Percentiles rank a stretch among this genome's conserved stretches.
Evolutionary conservation across 1,140 invertebrate genomes (phyloP).

Genomic region (Brachionus asplanchnoidis): DNA sequence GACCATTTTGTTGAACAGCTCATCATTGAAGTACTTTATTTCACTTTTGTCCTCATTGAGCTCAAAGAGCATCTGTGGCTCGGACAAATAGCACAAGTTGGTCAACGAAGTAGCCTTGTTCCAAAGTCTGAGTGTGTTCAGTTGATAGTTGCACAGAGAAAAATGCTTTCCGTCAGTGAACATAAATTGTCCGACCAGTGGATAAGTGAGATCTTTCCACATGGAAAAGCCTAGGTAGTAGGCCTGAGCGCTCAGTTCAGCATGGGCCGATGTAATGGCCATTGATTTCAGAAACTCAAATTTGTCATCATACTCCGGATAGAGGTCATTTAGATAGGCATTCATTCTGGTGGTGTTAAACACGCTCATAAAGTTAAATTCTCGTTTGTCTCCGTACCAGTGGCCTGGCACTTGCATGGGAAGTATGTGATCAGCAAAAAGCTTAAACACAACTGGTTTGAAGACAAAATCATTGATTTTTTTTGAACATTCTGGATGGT

Average conservation of each 20-base stretch:
- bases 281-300: slow-evolving; percentile 17
- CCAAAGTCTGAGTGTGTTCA: slow-evolving; percentile 33
- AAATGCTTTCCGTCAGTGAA: slow-evolving; percentile 16
- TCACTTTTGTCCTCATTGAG: neutral
- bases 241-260: slow-evolving; percentile 19
- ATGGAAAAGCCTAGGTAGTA: slow-evolving; percentile 39
- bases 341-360: neutral
- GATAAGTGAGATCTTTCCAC: slow-evolving; percentile 41
- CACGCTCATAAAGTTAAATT: slow-evolving; percentile 30
- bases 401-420: slow-evolving; percentile 41
- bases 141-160: slow-evolving; percentile 3
- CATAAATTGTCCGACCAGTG: slow-evolving; percentile 12
- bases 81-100: slow-evolving; percentile 19
- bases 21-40: slow-evolving; percentile 20
- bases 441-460: neutral
- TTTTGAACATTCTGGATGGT: neutral
- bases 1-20: neutral
- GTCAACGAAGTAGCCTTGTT: neutral
- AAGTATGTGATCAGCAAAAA: slow-evolving; percentile 26
- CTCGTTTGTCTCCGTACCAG: slow-evolving; percentile 29
- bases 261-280: neutral
- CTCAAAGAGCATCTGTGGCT: neutral
- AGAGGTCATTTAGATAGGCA: neutral
- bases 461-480: neutral
- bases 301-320: neutral